Percentiles rank a stretch among this genome's conserved stretches.
Evolutionary conservation across 2,113 vertebrate genomes (phyloP).

Genomic region (Oplegnathus fasciatus): DNA sequence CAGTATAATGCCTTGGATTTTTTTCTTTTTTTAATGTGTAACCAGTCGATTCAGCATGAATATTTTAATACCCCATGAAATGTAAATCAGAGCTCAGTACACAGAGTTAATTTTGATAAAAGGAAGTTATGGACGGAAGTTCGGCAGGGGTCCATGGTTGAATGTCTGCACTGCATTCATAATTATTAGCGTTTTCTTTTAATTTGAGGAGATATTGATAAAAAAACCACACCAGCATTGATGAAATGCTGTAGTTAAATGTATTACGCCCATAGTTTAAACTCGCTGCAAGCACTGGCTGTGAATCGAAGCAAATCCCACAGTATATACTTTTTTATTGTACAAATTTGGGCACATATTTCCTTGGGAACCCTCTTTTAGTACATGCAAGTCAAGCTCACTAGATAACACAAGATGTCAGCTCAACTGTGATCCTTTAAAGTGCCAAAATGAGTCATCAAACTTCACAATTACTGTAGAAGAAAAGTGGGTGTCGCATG

Average conservation of each 20-base stretch:
- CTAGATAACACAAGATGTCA: not conserved
- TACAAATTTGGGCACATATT: constrained; percentile 7
- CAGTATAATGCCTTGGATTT: not conserved
- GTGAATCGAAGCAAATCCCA: not conserved
- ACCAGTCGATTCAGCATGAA: constrained; percentile 42
- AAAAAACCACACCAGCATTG: not conserved
- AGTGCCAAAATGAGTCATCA: constrained; percentile 14
- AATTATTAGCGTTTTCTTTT: not conserved
- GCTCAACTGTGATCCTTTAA: constrained; percentile 10
- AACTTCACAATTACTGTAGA: constrained; percentile 3
- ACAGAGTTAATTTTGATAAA: constrained; percentile 19
- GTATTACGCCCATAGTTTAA: constrained; percentile 8
- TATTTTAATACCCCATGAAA: constrained; percentile 52
- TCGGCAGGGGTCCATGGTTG: constrained; percentile 1
- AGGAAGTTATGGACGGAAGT: not conserved
- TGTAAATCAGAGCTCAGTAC: constrained; percentile 27
- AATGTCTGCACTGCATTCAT: constrained; percentile 5
- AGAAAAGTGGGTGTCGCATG: not conserved
- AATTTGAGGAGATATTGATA: constrained; percentile 25
- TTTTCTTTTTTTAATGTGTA: constrained; percentile 2
- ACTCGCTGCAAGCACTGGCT: not conserved
- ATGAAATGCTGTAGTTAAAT: constrained; percentile 17
- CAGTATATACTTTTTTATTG: not conserved
- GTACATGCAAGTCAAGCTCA: not conserved
- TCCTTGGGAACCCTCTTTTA: constrained; percentile 4